These are phyloP conservation scores for Trichomycterus rosablanca DNA, from an alignment of 2,113 vertebrate genomes.

Conservation along the genomic window DNA sequence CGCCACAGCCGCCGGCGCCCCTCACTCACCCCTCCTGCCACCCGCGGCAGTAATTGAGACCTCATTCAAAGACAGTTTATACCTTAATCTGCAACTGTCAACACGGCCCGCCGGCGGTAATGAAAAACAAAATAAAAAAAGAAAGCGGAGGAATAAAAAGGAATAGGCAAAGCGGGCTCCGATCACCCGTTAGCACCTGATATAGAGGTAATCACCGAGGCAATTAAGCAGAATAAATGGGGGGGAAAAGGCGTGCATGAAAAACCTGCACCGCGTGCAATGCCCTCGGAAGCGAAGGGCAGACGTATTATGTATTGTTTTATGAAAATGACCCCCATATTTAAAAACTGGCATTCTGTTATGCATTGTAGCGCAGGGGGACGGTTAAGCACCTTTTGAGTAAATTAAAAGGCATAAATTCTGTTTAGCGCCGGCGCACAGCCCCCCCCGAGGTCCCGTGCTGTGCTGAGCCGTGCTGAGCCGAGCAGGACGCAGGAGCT, in stretches of 20 bases:
- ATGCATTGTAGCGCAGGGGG: slow-evolving; percentile 87
- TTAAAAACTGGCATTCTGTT: slow-evolving; percentile 81
- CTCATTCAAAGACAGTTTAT: slow-evolving; percentile 47
- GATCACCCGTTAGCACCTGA: slow-evolving; percentile 56
- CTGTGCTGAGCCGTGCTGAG: slow-evolving; percentile 46
- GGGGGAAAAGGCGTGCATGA: slow-evolving; percentile 18
- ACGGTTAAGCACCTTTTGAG: slow-evolving; percentile 83
- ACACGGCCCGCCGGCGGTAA: slow-evolving; percentile 32
- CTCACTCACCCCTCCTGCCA: background rate
- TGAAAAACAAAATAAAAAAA: slow-evolving; percentile 38
- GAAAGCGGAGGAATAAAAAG: slow-evolving; percentile 30
- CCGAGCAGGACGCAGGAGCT: slow-evolving; percentile 11
- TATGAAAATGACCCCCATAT: slow-evolving; percentile 84
- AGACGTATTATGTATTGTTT: slow-evolving; percentile 72
- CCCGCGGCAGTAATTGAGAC: slow-evolving; percentile 36
- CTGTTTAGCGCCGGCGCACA: slow-evolving; percentile 80
- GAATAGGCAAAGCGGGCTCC: slow-evolving; percentile 33
- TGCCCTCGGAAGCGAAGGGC: slow-evolving; percentile 68
- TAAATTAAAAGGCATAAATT: slow-evolving; percentile 99
- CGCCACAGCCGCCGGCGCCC: background rate
- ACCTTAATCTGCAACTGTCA: slow-evolving; percentile 44
- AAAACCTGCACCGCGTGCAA: slow-evolving; percentile 22
- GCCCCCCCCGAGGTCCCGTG: slow-evolving; percentile 57
- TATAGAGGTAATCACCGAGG: slow-evolving; percentile 61
- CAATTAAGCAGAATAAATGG: slow-evolving; percentile 56